A percentile compares a stretch with the other conserved stretches of the same genome.
Evolutionary conservation across 37 sponge, comb jelly and placozoan species (phyloP).

Genomic region (Chondrilla cf. caribensis): DNA sequence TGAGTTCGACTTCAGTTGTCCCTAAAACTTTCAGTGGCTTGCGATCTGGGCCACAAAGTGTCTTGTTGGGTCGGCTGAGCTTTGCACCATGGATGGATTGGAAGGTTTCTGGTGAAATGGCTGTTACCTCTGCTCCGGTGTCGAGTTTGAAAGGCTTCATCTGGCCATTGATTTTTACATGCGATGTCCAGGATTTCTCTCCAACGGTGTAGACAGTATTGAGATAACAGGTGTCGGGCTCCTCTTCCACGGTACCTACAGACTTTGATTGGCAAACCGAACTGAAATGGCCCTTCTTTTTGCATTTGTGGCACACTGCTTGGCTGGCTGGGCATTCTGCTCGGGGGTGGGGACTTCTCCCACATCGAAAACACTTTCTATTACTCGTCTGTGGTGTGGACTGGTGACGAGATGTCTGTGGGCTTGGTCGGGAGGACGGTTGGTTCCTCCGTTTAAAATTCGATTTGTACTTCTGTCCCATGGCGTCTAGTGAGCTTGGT

Average conservation of each 20-base stretch:
- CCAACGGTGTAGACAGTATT: not conserved
- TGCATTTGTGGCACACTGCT: not conserved
- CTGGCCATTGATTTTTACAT: slow-evolving; percentile 2
- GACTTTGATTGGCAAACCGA: not conserved
- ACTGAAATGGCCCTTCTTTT: not conserved
- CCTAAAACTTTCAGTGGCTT: slow-evolving; percentile 15
- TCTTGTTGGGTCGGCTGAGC: slow-evolving; percentile 11
- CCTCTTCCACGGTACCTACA: not conserved
- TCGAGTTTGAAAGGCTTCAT: slow-evolving; percentile 48
- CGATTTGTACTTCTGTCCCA: no score
- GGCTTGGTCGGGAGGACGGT: no score
- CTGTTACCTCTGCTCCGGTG: slow-evolving; percentile 64
- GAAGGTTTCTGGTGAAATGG: slow-evolving; percentile 31
- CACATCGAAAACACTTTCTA: not conserved
- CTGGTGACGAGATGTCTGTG: no score
- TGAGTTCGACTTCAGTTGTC: not conserved
- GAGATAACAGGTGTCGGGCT: not conserved
- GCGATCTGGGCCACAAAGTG: slow-evolving; percentile 27
- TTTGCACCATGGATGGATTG: not conserved
- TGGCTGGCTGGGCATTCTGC: not conserved
- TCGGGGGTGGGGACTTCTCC: not conserved
- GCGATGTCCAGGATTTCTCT: slow-evolving; percentile 28
- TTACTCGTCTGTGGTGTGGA: no score
- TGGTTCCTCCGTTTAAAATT: no score
- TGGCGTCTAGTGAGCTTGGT: no score